Evolutionary conservation across 2,797 vertebrate species (phyloP), one percentile per base, ranked within the genome.

Genomic region (Telmatherina bonti): DNA sequence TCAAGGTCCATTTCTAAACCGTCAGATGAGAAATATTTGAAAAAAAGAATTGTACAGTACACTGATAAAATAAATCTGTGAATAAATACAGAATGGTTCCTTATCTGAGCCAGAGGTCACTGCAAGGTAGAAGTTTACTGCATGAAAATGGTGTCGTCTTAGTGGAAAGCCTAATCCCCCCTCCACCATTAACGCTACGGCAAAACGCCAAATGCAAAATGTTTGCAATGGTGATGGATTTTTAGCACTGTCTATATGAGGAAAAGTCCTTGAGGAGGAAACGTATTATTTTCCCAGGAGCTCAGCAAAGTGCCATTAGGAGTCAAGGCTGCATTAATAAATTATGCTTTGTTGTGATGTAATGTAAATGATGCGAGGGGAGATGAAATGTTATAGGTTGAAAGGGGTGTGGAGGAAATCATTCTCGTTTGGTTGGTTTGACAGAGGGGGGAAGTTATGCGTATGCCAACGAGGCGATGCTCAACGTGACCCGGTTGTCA

Each of bases 271-370:
- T 81, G 77, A 81, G 53, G 71, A 61, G 10, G 36, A 53, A 45
- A 73, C 59, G 60, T 67, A 83, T 79, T 76, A 83, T 85, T 87
- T 87, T 62, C 81, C 89, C 67, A 31, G 66, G 53, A 86, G 87
- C 79, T 47, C 79, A 67, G 79, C 72, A 86, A 84, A 88, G 68
- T 78, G 74, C 80, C 73, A 77, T 88, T 86, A 81, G 51, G 68
- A 81, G 82, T 67, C 3, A 36, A 57, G 83, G 61, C 83, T 62
- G 81, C 84, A 86, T 90, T 83, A 87, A 90, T 93, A 90, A 91
- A 90, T 89, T 49, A 91, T 85, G 78, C 31, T 71, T 47, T 83
- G 73, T 86, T 89, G 87, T 81, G 76, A 87, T 85, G 79, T 78
- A 81, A 87, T 88, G 81, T 85, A 88, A 88, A 92, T 85, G 78